Evolutionary conservation across 2,113 vertebrate genomes (phyloP), one percentile per base, ranked within the genome.

Genomic region (Etia nguti): DNA sequence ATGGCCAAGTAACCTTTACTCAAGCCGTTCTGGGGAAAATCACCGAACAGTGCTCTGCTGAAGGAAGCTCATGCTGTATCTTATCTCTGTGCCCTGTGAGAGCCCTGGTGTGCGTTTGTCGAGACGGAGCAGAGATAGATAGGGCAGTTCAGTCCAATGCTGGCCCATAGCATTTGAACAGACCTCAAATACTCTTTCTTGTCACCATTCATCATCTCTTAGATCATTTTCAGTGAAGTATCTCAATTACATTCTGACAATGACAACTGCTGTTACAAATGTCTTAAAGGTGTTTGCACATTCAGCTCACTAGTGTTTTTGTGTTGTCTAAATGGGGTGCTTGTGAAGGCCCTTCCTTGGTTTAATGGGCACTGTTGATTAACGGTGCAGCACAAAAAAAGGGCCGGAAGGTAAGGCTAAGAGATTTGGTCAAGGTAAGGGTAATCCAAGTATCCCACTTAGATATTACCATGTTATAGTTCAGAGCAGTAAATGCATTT

Each of bases 21-120:
- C 80, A 65, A 92, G 90, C 93, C 94, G 88, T 94, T 96, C 92
- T 95, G 93, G 93, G 90, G 93, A 92, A 94, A 93, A 88, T 41
- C 89, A 94, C 86, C 91, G 81, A 93, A 91, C 92, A 90, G 89
- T 93, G 92, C 91, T 93, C 84, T 93, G 90, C 93, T 92, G 93
- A 94, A 87, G 90, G 89, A 94, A 92, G 79, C 90, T 90, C 89
- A 80, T 88, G 93, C 90, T 93, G 86, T 90, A 93, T 92, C 92
- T 93, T 80, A 94, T 92, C 92, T 94, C 93, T 94, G 93, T 90
- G 22, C 81, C 86, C 93, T 4, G 41, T 88, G 56, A 87, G 83
- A 92, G 87, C 79, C 86, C 52, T 85, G 57, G 82, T 92, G 90
- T 92, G 88, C 36, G 29, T 92, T 82, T 92, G 85, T 92, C 79